Evolutionary conservation across 2,113 vertebrate genomes (phyloP).

Genomic region (Origma solitaria): DNA sequence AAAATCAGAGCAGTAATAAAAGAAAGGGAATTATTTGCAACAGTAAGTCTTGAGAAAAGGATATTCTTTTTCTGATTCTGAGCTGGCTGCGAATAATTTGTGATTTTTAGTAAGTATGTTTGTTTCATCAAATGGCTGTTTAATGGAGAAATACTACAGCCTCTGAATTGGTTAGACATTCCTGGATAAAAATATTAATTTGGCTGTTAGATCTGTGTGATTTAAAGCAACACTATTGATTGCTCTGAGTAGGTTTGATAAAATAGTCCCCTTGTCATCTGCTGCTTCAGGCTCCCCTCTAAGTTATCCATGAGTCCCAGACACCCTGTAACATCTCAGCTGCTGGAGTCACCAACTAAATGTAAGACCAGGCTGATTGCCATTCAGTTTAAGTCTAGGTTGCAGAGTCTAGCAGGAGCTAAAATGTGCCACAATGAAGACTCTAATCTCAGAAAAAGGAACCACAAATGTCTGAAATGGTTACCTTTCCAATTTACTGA

Average conservation of each 20-base stretch:
- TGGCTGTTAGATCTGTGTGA: neutral
- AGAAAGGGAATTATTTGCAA: neutral
- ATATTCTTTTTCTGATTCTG: neutral
- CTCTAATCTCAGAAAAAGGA: neutral
- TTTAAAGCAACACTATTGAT: neutral
- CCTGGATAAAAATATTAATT: neutral
- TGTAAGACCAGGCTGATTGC: neutral
- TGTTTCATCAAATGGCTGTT: neutral
- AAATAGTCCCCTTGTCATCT: neutral
- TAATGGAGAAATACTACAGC: neutral
- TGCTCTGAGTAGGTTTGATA: neutral
- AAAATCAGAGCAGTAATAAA: slow-evolving; percentile 8
- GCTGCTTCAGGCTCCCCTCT: neutral
- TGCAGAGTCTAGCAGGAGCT: neutral
- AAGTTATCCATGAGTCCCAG: neutral
- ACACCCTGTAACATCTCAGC: neutral
- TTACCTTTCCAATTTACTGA: neutral
- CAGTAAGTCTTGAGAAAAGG: neutral
- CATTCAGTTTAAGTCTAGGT: neutral
- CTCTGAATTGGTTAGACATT: neutral
- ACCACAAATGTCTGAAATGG: neutral
- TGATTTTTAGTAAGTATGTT: neutral
- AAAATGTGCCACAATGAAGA: neutral
- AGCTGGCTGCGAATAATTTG: neutral
- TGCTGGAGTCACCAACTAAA: neutral